Base-by-base conservation (phyloP, 1,140 invertebrate genomes). In the Drosophila micromelanica region DNA sequence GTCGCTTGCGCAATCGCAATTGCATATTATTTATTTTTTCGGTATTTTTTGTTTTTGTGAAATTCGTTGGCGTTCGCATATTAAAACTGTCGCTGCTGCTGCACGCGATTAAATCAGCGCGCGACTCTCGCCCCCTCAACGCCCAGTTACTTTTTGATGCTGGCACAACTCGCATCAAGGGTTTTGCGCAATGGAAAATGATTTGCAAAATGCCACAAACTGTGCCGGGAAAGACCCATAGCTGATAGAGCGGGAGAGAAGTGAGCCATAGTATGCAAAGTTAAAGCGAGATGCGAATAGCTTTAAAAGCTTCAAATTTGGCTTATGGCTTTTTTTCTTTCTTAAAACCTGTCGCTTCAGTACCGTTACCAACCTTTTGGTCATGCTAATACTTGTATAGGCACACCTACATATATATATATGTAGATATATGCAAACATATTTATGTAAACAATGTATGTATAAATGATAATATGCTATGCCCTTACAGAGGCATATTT, bases 161-260 rank as follows among this genome's bases (percentile, higher is more conserved):
- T 56, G 35, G 11, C 46, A 57, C n/a, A 55, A 48, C 49, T 56
- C 46, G 49, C 73, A 69, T 87, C 72, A 87, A 84, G 84, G 79
- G 84, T 67, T 89, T 80, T 89, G 87, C 81, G 81, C 78, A 85
- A 85, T 68, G 76, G 60, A 89, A 87, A 89, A 80, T 89, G 84
- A 89, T 89, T 89, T 89, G 84, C 84, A 82, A 81, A 89, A 80
- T 74, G 65, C 69, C 68, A 70, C 57, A 70, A 89, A 69, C 17
- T 74, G 52, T 43, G 63, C 35, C 13, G 40, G 9, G 12, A 59
- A 37, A 68, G 12, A 40, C 5, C 20, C 15, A 48, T 11, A 30
- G 15, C n/a, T 9, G 30, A 45, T 8, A 15, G 12, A 27, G 20
- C n/a, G 23, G 17, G 40, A 43, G n/a, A 55, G 11, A 6, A 27